A percentile compares a stretch with the other conserved stretches of the same genome.
These are phyloP conservation scores for Agrypnus murinus DNA, from an alignment of 2,888 invertebrate genomes.

Conservation along the genomic window DNA sequence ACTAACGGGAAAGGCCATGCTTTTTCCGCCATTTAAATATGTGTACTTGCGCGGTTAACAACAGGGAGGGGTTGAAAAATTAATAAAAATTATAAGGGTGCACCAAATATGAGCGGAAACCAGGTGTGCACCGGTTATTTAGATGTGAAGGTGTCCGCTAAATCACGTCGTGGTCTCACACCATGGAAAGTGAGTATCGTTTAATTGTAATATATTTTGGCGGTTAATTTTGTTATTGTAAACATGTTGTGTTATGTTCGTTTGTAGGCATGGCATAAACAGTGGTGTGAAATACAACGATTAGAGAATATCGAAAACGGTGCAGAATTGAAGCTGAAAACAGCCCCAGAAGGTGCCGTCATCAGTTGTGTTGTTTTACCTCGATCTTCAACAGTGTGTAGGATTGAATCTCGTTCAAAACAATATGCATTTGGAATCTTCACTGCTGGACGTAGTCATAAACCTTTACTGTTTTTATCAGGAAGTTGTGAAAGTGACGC, in stretches of 20 bases:
- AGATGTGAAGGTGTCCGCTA: constrained; percentile 78
- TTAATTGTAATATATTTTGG: constrained; percentile 26
- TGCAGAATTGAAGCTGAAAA: constrained; percentile 75
- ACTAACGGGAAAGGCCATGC: background rate
- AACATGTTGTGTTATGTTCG: background rate
- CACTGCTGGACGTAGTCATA: constrained; percentile 74
- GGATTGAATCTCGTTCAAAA: constrained; percentile 80
- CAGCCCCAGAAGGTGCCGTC: constrained; percentile 68
- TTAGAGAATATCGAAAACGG: constrained; percentile 74
- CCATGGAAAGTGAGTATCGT: constrained; percentile 77
- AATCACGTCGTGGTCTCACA: constrained; percentile 76
- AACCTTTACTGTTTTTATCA: constrained; percentile 79
- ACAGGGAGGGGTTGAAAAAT: constrained; percentile 55
- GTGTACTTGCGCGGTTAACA: constrained; percentile 49
- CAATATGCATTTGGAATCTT: constrained; percentile 82
- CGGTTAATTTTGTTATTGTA: constrained; percentile 28
- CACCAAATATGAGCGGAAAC: constrained; percentile 56
- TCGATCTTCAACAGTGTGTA: constrained; percentile 75
- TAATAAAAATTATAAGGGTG: constrained; percentile 14
- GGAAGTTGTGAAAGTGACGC: constrained; percentile 78
- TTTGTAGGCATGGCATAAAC: constrained; percentile 78
- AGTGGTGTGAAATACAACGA: constrained; percentile 78
- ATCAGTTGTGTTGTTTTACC: constrained; percentile 74
- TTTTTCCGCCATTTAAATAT: constrained; percentile 42
- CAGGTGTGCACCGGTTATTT: constrained; percentile 75